Percentiles rank a stretch among this genome's conserved stretches.
These are phyloP conservation scores for Phragmatobia fuliginosa DNA, from an alignment of 2,888 invertebrate species.

Conservation along the genomic window DNA sequence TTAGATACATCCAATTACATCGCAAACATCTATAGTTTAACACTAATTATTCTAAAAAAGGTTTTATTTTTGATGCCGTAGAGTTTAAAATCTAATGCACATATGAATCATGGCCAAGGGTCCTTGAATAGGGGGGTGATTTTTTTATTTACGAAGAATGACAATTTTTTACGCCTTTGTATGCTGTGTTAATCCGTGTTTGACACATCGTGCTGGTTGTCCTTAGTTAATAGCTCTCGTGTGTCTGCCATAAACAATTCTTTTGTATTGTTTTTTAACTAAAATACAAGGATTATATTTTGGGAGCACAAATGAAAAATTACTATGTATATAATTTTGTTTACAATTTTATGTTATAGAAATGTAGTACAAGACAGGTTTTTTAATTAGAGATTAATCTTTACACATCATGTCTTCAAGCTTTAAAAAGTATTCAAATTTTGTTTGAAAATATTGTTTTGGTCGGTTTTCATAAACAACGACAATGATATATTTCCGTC, in stretches of 20 bases:
- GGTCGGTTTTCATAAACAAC: background rate
- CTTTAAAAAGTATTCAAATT: background rate
- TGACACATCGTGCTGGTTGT: slow-evolving; percentile 78
- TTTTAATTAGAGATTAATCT: background rate
- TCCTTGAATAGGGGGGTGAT: slow-evolving; percentile 63
- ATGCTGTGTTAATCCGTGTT: slow-evolving; percentile 80
- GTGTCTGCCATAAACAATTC: slow-evolving; percentile 65
- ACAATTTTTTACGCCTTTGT: slow-evolving; percentile 83
- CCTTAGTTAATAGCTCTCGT: slow-evolving; percentile 78
- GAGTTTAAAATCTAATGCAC: slow-evolving; percentile 47
- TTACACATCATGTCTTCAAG: background rate
- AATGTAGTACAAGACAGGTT: background rate
- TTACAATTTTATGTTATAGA: background rate
- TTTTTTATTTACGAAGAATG: slow-evolving; percentile 70
- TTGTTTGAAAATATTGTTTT: background rate
- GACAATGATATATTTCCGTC: background rate
- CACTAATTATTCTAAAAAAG: slow-evolving; percentile 24
- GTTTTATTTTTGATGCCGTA: slow-evolving; percentile 26
- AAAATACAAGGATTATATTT: slow-evolving; percentile 44
- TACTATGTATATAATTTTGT: background rate
- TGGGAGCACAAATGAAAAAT: slow-evolving; percentile 10
- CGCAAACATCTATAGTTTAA: slow-evolving; percentile 63
- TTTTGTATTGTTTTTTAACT: slow-evolving; percentile 57
- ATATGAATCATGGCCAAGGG: slow-evolving; percentile 37
- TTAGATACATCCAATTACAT: slow-evolving; percentile 85